A percentile compares a stretch with the other conserved stretches of the same genome.
phyloP scores from a whole-genome alignment of 2,113 vertebrate species.

The Menura novaehollandiae region DNA sequence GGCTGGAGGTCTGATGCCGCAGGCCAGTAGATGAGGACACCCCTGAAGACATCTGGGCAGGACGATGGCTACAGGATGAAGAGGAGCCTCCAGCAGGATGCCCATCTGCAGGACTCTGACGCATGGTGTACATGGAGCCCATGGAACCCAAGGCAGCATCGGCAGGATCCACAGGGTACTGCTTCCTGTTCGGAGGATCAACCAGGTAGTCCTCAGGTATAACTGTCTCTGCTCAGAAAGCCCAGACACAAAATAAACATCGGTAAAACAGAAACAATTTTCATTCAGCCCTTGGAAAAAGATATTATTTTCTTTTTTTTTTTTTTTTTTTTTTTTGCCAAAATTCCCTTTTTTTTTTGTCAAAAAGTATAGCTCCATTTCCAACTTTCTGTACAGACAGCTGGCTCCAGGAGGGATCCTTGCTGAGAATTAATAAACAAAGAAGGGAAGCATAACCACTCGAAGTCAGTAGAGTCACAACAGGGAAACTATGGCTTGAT shows the following conservation, averaged over 20 bases:
- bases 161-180: constrained; percentile 74
- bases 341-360: neutral
- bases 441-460: neutral
- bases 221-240: constrained; percentile 73
- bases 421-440: neutral
- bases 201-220: constrained; percentile 80
- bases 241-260: neutral
- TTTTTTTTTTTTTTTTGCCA: neutral
- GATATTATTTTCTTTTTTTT: neutral
- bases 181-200: constrained; percentile 74
- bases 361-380: neutral
- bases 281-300: neutral
- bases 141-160: constrained; percentile 76
- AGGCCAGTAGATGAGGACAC: constrained; percentile 67
- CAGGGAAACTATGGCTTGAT: neutral
- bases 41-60: constrained; percentile 64
- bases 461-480: neutral
- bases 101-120: constrained; percentile 66
- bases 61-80: constrained; percentile 68
- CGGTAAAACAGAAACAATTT: neutral
- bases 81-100: constrained; percentile 51
- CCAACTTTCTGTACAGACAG: neutral
- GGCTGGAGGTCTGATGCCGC: constrained; percentile 80
- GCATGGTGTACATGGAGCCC: constrained; percentile 70
- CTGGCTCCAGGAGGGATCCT: neutral